phyloP scores from a whole-genome alignment of 2,888 invertebrate species.

The Idaea straminata region DNA sequence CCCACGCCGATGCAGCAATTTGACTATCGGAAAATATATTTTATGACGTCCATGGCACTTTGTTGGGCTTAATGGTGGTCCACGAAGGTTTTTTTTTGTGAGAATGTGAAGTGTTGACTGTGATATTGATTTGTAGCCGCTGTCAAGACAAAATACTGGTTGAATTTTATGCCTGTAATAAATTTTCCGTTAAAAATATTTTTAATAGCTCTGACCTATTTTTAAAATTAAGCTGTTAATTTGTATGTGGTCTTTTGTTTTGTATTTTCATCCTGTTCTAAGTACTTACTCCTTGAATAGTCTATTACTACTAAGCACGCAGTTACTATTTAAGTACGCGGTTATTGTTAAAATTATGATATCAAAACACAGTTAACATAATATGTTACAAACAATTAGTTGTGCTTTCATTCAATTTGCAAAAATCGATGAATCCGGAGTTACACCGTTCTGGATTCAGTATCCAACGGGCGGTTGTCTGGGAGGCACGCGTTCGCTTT shows the following conservation, averaged over 20 bases:
- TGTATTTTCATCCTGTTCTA: background rate
- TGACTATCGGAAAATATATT: slow-evolving; percentile 76
- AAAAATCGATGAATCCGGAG: too few relatives aligned
- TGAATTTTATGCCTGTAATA: slow-evolving; percentile 12
- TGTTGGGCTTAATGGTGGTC: slow-evolving; percentile 60
- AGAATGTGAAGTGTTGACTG: slow-evolving; percentile 37
- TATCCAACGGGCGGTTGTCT: too few relatives aligned
- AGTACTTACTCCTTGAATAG: background rate
- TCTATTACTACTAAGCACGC: too few relatives aligned
- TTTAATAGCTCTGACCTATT: background rate
- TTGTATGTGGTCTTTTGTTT: background rate
- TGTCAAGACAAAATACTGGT: slow-evolving; percentile 16
- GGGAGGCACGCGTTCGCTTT: too few relatives aligned
- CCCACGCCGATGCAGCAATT: slow-evolving; percentile 69
- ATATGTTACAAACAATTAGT: too few relatives aligned
- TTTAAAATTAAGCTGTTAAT: background rate
- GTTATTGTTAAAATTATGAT: too few relatives aligned
- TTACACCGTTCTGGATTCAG: too few relatives aligned
- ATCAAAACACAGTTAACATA: too few relatives aligned
- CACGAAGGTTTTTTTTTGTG: slow-evolving; percentile 43
- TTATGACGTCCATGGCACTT: slow-evolving; percentile 67
- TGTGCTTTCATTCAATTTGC: too few relatives aligned
- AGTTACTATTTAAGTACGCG: too few relatives aligned
- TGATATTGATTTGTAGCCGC: slow-evolving; percentile 41
- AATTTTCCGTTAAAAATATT: slow-evolving; percentile 8